A percentile compares a stretch with the other conserved stretches of the same genome.
Evolutionary conservation across 2,888 invertebrate species (phyloP).

Genomic region (Agonum fuliginosum): DNA sequence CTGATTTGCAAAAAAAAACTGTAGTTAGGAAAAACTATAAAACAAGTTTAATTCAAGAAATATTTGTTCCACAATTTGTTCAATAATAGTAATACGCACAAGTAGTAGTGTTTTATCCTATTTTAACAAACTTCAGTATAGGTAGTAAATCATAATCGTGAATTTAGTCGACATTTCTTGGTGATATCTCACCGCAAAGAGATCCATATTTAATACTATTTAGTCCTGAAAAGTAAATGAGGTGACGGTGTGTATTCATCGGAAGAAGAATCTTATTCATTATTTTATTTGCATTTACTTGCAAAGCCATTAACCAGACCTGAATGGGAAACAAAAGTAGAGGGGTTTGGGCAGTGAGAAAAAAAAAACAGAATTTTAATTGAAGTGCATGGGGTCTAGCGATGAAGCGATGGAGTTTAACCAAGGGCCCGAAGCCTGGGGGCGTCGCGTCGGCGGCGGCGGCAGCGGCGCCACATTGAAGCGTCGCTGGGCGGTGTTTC

Average conservation of each 20-base stretch:
- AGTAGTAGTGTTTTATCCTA: no score
- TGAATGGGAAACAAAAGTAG: conserved; percentile 28
- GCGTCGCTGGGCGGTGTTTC: background rate
- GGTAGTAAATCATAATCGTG: no score
- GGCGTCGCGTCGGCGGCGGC: background rate
- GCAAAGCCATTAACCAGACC: conserved; percentile 6
- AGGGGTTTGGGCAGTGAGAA: conserved; percentile 10
- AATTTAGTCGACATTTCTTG: no score
- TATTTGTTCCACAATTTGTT: no score
- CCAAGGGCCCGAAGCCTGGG: no score
- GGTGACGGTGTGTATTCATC: conserved; percentile 7
- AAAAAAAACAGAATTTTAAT: conserved; percentile 38
- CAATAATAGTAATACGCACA: no score
- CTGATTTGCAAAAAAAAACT: no score
- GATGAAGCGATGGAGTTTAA: conserved; percentile 5
- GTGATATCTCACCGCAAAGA: background rate
- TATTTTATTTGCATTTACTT: conserved; percentile 39
- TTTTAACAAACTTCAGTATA: no score
- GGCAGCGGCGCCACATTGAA: conserved; percentile 11
- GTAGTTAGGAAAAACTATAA: no score
- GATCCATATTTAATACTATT: background rate
- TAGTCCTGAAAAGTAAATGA: background rate
- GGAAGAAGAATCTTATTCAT: conserved; percentile 16
- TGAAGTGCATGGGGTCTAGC: conserved; percentile 36
- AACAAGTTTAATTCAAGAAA: no score